Evolutionary conservation across 2,797 vertebrate species (phyloP).

Genomic region (Phataginus tetradactyla): DNA sequence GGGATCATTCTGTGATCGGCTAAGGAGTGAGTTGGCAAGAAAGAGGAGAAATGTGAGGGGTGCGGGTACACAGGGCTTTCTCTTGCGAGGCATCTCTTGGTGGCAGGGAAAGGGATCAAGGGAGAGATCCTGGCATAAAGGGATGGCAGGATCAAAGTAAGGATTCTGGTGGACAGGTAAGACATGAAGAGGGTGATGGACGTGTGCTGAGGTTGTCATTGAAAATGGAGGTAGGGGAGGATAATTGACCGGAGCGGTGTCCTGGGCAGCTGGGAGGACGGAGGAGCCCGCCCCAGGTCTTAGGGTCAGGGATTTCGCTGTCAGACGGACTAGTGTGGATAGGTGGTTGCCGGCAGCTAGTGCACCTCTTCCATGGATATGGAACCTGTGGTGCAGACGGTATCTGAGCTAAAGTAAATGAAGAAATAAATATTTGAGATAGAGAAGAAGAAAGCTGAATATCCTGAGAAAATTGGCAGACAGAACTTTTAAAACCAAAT

Average conservation of each 20-base stretch:
- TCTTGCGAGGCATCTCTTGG: background rate
- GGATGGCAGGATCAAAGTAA: background rate
- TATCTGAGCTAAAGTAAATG: background rate
- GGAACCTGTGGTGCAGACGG: background rate
- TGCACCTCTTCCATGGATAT: background rate
- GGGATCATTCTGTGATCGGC: background rate
- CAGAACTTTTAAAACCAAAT: background rate
- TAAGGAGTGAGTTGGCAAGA: background rate
- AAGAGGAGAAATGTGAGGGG: background rate
- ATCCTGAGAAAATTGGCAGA: background rate
- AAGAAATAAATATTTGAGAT: background rate
- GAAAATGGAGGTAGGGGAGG: background rate
- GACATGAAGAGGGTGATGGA: accelerated
- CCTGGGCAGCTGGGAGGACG: background rate
- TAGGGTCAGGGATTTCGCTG: background rate
- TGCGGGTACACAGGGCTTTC: background rate
- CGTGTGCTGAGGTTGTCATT: background rate
- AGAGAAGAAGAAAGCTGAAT: background rate
- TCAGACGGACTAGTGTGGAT: no score
- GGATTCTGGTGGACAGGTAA: background rate
- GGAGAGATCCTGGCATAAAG: background rate
- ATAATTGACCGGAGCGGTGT: background rate
- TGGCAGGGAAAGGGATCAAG: background rate
- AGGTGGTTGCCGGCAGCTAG: background rate
- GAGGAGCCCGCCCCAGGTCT: background rate